Percentiles rank a stretch among this genome's conserved stretches.
Evolutionary conservation across 2,113 vertebrate species (phyloP).

Genomic region (Actinemys pallida): DNA sequence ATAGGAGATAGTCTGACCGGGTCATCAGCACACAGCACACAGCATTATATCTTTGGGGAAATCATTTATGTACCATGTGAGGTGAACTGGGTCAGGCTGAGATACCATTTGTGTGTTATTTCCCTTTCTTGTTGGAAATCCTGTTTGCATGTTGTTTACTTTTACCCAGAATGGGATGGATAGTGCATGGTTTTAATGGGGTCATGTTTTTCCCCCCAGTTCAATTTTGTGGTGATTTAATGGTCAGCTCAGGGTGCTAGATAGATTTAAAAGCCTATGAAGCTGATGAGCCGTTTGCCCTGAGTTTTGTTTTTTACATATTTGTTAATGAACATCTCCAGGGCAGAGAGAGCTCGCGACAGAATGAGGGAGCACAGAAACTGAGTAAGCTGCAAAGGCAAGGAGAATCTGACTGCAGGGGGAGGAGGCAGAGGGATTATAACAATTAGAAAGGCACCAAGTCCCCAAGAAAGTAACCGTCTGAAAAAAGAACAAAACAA

Average conservation of each 20-base stretch:
- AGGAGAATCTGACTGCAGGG: background rate
- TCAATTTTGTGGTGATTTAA: slow-evolving; percentile 28
- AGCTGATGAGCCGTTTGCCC: background rate
- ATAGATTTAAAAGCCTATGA: slow-evolving; percentile 9
- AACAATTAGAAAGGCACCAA: background rate
- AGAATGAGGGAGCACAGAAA: background rate
- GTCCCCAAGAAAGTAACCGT: background rate
- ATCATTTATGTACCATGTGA: background rate
- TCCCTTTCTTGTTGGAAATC: background rate
- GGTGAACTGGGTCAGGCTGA: background rate
- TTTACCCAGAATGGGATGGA: slow-evolving; percentile 26
- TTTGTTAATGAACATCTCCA: background rate
- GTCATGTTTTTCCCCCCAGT: slow-evolving; percentile 55
- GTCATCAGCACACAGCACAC: background rate
- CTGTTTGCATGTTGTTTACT: background rate
- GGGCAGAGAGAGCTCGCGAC: background rate
- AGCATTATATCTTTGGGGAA: background rate
- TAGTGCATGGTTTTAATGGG: slow-evolving; percentile 45
- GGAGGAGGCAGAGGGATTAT: background rate
- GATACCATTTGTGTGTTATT: background rate
- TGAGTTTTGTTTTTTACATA: background rate
- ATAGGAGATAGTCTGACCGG: background rate
- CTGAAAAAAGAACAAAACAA: background rate
- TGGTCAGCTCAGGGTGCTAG: background rate
- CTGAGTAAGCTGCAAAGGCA: background rate